A percentile compares a stretch with the other conserved stretches of the same genome.
Evolutionary conservation across 2,888 invertebrate species (phyloP).

Genomic region (Watsonalla binaria): DNA sequence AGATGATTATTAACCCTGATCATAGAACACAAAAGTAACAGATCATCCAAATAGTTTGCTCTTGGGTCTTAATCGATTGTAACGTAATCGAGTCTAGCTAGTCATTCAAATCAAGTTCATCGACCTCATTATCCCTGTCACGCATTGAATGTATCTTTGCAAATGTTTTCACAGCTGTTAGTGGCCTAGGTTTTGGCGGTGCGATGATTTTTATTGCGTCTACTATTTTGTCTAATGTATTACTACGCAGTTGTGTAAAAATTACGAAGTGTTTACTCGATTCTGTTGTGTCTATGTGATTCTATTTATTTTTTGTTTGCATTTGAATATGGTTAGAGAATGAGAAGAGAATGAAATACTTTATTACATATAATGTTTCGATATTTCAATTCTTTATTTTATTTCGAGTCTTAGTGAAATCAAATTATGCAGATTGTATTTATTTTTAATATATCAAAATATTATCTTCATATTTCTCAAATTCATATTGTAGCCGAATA

Average conservation of each 20-base stretch:
- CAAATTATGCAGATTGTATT: no score
- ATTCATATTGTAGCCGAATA: no score
- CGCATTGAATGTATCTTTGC: conserved; percentile 28
- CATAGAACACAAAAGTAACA: no score
- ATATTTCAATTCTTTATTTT: no score
- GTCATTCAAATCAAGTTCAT: conserved; percentile 39
- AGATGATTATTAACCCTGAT: no score
- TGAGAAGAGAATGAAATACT: no score
- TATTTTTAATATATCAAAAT: no score
- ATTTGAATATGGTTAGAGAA: background rate
- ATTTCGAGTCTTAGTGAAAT: no score
- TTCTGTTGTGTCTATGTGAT: background rate
- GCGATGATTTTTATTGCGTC: conserved; percentile 10
- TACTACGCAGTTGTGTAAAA: background rate
- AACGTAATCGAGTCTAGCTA: conserved; percentile 3
- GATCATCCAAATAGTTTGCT: no score
- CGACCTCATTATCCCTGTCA: conserved; percentile 50
- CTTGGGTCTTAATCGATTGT: conserved; percentile 1
- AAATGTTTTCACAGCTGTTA: conserved; percentile 48
- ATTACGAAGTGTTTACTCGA: background rate
- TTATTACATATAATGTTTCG: no score
- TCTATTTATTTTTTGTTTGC: background rate
- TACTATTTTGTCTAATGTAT: conserved; percentile 2
- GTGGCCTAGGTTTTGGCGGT: conserved; percentile 14
- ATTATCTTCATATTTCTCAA: no score